Percentiles rank a stretch among this genome's conserved stretches.
These are phyloP conservation scores for Epistrophe eligans DNA, from an alignment of 2,888 invertebrate genomes.

Conservation along the genomic window DNA sequence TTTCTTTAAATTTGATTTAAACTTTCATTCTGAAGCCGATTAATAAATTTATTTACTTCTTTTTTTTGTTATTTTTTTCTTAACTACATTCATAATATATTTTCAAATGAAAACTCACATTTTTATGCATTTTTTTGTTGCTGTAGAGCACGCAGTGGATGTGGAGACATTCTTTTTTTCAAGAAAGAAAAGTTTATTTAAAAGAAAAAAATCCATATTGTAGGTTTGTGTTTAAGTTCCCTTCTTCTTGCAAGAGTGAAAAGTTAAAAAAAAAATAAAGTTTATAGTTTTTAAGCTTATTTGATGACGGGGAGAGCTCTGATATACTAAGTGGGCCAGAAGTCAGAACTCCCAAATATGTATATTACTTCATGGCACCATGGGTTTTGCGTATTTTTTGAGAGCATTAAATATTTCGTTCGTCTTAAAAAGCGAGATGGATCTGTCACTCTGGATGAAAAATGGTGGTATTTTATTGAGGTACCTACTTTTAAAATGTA, in stretches of 20 bases:
- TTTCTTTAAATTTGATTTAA: constrained; percentile 64
- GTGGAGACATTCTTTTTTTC: constrained; percentile 8
- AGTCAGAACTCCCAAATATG: no score
- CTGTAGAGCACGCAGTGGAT: not conserved
- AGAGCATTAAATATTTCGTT: not conserved
- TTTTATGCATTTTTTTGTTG: constrained; percentile 27
- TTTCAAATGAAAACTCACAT: constrained; percentile 49
- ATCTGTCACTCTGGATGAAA: not conserved
- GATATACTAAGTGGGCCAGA: no score
- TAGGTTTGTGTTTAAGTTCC: constrained; percentile 31
- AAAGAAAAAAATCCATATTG: constrained; percentile 1
- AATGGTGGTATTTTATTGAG: not conserved
- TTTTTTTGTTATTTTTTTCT: not conserved
- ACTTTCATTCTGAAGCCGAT: constrained; percentile 58
- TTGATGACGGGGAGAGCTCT: not conserved
- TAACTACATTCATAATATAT: not conserved
- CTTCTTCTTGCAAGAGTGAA: constrained; percentile 31
- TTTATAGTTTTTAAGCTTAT: constrained; percentile 31
- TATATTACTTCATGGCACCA: not conserved
- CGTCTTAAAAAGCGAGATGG: not conserved
- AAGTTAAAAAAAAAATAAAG: constrained; percentile 53
- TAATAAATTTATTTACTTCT: constrained; percentile 40
- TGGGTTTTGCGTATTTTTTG: not conserved
- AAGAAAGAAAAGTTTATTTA: constrained; percentile 25
- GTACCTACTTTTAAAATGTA: no score